A percentile compares a stretch with the other conserved stretches of the same genome.
Conservation (phyloP, 2,113 vertebrate genomes). For the Albula goreensis region DNA sequence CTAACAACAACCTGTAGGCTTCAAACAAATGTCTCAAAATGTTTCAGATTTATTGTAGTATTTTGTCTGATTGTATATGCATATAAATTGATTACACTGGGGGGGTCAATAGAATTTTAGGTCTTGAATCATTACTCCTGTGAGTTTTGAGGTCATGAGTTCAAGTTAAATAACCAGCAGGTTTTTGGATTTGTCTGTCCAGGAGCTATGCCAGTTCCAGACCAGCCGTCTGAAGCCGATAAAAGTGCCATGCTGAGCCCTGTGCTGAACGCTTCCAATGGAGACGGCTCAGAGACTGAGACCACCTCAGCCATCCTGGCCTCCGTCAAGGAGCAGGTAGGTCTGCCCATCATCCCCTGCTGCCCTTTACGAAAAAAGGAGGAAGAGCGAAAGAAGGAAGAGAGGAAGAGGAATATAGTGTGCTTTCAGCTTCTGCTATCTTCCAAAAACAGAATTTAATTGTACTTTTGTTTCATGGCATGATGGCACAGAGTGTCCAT, state of each 20-base stretch:
- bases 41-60: neutral
- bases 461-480: neutral
- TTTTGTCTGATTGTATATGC: neutral
- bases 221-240: conserved; percentile 88
- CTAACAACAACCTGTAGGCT: neutral
- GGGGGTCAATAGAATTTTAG: neutral
- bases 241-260: conserved; percentile 88
- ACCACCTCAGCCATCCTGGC: conserved; percentile 95
- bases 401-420: neutral
- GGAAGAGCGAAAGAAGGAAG: neutral
- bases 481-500: conserved; percentile 1
- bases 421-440: neutral
- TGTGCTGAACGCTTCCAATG: conserved; percentile 86
- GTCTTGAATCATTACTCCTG: neutral
- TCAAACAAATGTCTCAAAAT: neutral
- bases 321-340: conserved; percentile 98
- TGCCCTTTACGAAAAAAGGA: neutral
- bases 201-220: conserved; percentile 96
- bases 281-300: conserved; percentile 88
- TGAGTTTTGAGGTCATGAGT: neutral
- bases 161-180: neutral
- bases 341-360: neutral
- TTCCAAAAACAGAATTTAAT: neutral
- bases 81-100: neutral
- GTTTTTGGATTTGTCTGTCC: conserved; percentile 38